A percentile compares a stretch with the other conserved stretches of the same genome.
phyloP scores from a whole-genome alignment of 2,797 vertebrate genomes.

The Enteromius argenteus region DNA sequence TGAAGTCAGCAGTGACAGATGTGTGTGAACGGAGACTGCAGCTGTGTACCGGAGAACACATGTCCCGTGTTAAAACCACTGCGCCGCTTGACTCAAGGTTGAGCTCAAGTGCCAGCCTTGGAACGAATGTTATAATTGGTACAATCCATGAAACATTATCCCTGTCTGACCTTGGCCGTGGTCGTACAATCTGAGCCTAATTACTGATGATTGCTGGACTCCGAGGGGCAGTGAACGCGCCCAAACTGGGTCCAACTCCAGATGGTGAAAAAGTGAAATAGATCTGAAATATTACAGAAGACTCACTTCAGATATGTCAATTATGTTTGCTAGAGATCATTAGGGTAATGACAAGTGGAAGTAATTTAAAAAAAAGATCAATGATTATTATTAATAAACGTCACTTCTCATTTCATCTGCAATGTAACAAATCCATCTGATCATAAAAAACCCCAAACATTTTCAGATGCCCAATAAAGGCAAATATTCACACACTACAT shows the following conservation, averaged over 20 bases:
- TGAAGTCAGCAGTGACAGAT: constrained; percentile 20
- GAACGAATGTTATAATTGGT: constrained; percentile 62
- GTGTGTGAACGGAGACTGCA: constrained; percentile 47
- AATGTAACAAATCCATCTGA: background rate
- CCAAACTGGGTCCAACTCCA: constrained; percentile 56
- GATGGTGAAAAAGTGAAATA: constrained; percentile 53
- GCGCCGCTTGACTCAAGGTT: constrained; percentile 61
- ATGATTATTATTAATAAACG: background rate
- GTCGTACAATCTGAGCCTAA: constrained; percentile 59
- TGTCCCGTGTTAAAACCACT: constrained; percentile 40
- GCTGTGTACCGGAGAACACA: constrained; percentile 37
- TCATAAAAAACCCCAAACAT: background rate
- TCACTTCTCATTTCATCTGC: background rate
- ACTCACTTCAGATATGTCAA: constrained; percentile 44
- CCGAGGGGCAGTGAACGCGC: constrained; percentile 48
- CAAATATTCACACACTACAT: background rate
- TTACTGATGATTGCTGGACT: constrained; percentile 60
- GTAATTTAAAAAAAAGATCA: background rate
- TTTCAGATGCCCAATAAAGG: background rate
- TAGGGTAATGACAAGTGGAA: background rate
- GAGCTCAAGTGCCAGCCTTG: constrained; percentile 54
- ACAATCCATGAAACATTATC: constrained; percentile 61
- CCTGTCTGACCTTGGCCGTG: constrained; percentile 59
- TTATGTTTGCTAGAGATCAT: constrained; percentile 17
- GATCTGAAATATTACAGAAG: constrained; percentile 47